Conservation (phyloP, 2,888 invertebrate species). For the Drosophila quasianomalipes region DNA sequence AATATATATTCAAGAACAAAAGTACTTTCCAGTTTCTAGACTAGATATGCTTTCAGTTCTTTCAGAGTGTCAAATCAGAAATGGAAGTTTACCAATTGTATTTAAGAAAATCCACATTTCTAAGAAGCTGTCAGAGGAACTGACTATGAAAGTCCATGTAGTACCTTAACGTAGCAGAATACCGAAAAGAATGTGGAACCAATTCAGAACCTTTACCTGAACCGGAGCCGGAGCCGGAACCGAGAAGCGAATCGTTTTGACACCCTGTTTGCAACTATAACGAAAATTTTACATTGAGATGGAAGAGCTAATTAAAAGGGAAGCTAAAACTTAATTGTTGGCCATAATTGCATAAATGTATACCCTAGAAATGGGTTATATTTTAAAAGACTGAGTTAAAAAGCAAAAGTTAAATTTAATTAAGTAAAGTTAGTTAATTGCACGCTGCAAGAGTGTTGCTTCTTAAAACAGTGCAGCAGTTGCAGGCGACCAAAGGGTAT, state of each 20-base stretch:
- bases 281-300: neutral
- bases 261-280: neutral
- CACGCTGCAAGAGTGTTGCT: no score
- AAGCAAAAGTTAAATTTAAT: neutral
- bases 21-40: no score
- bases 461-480: neutral
- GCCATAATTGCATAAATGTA: neutral
- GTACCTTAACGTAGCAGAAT: neutral
- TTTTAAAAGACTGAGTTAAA: neutral
- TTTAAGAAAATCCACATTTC: neutral
- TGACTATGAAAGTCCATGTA: neutral
- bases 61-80: neutral
- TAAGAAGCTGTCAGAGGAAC: neutral
- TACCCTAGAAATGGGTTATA: neutral
- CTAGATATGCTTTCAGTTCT: neutral
- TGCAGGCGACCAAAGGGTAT: constrained; percentile 15
- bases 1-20: neutral
- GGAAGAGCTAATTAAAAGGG: neutral
- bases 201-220: neutral
- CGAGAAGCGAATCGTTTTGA: neutral
- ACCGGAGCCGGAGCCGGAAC: neutral
- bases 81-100: neutral
- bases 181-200: neutral
- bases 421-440: neutral
- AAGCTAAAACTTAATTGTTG: neutral